Base-by-base conservation (phyloP, 30 jellyfish, hydroid and myxozoan genomes). In the Rhopilema esculentum region DNA sequence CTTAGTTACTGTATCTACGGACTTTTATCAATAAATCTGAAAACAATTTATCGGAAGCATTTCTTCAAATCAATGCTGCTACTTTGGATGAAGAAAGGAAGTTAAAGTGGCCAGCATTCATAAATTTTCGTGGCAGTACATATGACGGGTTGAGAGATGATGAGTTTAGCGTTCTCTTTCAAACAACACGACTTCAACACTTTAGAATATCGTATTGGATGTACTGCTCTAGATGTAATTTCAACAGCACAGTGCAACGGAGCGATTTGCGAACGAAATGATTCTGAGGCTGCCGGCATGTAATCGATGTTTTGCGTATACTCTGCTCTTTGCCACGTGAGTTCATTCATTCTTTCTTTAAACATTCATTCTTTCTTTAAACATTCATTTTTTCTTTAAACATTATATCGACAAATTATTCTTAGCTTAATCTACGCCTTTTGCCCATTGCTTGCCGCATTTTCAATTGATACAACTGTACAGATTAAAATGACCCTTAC, bases 291-390 rank as follows among this genome's bases (percentile, higher is more conserved):
- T 69, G 86, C 79, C 80, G 75, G 61, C 51, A 71, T 71, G 82
- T 72, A 72, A 84, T 72, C 27, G 64, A n/a, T 72, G 77, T 64
- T 31, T 77, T 16, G 29, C 51, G 24, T 84, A 52, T 75, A 61
- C 74, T 79, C 82, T 84, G 79, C 62, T 84, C 30, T 21, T 84
- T 70, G 74, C 87, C 92, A 84, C 86, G 92, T 84, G 87, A 84
- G 92, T 84, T 8, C 31, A 1, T 62, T 57, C 52, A 17, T 48
- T 61, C 66, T 16, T 18, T 74, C 21, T 52, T 20, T n/a, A n/a
- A n/a, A n/a, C 31, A 1, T 62, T 57, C 52, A 17, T 48, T 61
- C 66, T 16, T 18, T 74, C 21, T 52, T 20, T n/a, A n/a, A n/a
- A n/a, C 31, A 1, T 62, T 57, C 52, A 17, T 48, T 61, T 48